These are phyloP conservation scores for Otolemur garnettii DNA, from an alignment of 2,113 vertebrate genomes.

Conservation along the genomic window DNA sequence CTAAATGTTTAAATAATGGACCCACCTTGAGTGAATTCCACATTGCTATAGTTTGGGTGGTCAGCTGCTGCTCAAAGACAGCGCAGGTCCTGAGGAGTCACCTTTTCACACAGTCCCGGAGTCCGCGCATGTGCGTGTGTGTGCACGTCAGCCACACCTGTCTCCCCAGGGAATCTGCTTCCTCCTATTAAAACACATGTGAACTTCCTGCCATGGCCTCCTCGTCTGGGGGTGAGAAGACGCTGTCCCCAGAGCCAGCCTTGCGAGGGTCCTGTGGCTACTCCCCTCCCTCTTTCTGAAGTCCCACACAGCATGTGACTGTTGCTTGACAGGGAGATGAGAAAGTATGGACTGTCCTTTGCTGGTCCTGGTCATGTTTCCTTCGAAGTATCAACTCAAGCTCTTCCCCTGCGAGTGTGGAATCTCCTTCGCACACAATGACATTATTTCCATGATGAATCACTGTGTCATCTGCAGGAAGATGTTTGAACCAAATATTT, in stretches of 20 bases:
- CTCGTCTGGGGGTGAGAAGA: neutral
- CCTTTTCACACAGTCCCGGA: neutral
- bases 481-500: neutral
- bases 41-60: neutral
- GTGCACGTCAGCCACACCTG: neutral
- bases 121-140: neutral
- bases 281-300: neutral
- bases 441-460: neutral
- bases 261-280: fast-evolving
- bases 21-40: neutral
- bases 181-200: neutral
- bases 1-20: neutral
- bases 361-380: neutral
- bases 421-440: neutral
- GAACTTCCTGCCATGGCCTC: neutral
- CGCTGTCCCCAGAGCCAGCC: neutral
- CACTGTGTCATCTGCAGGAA: neutral
- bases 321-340: neutral
- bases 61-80: neutral
- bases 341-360: neutral
- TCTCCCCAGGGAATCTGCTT: neutral
- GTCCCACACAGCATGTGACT: neutral
- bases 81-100: neutral
- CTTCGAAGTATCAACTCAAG: neutral
- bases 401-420: neutral